Base-by-base conservation (phyloP, 1,140 invertebrate species). In the Drosophila sproati region DNA sequence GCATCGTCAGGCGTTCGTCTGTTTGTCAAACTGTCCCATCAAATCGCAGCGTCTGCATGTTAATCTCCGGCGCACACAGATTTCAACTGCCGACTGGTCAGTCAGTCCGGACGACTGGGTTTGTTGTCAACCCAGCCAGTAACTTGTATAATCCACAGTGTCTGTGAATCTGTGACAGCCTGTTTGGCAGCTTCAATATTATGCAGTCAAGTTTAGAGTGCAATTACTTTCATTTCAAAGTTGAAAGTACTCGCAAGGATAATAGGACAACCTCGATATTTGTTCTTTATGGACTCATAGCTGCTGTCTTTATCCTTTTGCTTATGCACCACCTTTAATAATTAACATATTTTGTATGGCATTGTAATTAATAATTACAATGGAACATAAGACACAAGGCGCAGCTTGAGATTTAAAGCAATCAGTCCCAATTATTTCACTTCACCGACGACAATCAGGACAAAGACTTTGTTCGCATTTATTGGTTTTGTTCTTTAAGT, bases 31-130 rank as follows among this genome's bases (percentile, higher is more conserved):
- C 67, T 69, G 71, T 39, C 45, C 66, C 61, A 51, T 62, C 48
- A 78, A 79, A 79, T 76, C 52, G 80, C 76, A 68, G 60, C 63
- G 76, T 71, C 81, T 85, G 73, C 78, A 77, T 76, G 85, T 85
- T 85, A 85, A 78, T 80, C 73, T 66, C 34, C 32, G 48, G 47
- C 73, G 68, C 69, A 67, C 77, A 77, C 69, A 61, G 73, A 83
- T 77, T 83, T 78, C 5, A 34, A 47, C 31, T 10, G 41, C 28
- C 48, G n/a, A 20, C 12, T 20, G 48, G 32, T 39, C 37, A 41
- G 59, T 6, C 29, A 20, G 20, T 28, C 41, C 41, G 4, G 47
- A 29, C 32, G 8, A 63, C 37, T 47, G 67, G 54, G 20, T 54
- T 54, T 62, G 31, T 61, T 70, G 67, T 70, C 67, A 69, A 37